Evolutionary conservation across 2,113 vertebrate species (phyloP).

Genomic region (Nesoenas mayeri): DNA sequence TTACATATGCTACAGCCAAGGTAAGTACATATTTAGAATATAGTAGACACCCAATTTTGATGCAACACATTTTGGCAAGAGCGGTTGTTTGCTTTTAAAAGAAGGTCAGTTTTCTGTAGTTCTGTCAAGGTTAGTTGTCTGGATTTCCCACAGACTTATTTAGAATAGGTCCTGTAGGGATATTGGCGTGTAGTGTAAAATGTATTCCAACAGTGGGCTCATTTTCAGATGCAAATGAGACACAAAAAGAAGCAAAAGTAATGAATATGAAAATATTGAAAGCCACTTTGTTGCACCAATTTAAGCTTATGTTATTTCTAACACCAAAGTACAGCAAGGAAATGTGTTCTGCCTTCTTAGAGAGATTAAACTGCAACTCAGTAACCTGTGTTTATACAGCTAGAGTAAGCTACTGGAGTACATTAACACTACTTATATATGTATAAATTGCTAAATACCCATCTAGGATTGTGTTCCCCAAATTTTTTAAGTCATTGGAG

Average conservation of each 20-base stretch:
- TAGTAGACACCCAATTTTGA: background rate
- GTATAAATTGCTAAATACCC: background rate
- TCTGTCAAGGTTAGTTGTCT: background rate
- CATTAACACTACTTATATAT: background rate
- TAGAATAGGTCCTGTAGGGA: background rate
- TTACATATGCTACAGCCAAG: background rate
- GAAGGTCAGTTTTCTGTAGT: background rate
- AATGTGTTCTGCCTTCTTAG: background rate
- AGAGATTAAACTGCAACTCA: background rate
- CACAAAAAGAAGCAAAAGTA: background rate
- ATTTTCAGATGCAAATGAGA: background rate
- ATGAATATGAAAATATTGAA: background rate
- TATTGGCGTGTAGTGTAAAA: background rate
- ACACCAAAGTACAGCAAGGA: background rate
- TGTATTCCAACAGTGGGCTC: background rate
- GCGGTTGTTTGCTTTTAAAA: background rate
- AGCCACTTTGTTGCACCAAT: background rate
- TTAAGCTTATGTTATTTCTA: background rate
- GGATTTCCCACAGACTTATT: background rate
- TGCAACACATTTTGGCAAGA: background rate
- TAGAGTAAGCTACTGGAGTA: background rate
- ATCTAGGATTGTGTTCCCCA: background rate
- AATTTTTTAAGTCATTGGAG: rapidly evolving
- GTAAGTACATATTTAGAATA: background rate
- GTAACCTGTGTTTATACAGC: background rate